These are phyloP conservation scores for Cebidichthys violaceus DNA, from an alignment of 2,113 vertebrate genomes.

Conservation along the genomic window DNA sequence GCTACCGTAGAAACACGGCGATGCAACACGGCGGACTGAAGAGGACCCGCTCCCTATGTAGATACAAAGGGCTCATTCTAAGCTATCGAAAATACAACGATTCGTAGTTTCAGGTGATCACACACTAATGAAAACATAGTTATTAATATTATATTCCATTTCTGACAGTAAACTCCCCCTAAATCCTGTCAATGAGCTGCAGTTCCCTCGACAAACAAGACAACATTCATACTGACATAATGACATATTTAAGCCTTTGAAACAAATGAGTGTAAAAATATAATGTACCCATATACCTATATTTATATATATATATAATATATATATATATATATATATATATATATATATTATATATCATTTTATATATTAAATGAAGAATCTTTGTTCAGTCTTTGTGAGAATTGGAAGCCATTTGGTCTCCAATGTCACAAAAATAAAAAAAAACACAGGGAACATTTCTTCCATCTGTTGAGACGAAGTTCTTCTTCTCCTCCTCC, in stretches of 20 bases:
- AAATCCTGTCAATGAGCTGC: not conserved
- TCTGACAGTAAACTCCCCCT: not conserved
- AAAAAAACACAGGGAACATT: slow-evolving; percentile 1
- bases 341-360: slow-evolving; percentile 49
- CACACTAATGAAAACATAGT: not conserved
- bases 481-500: slow-evolving; percentile 8
- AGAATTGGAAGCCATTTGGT: slow-evolving; percentile 43
- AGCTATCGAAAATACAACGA: not conserved
- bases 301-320: slow-evolving; percentile 45
- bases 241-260: slow-evolving; percentile 67
- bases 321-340: slow-evolving; percentile 48
- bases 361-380: slow-evolving; percentile 71
- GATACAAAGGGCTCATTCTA: not conserved
- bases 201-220: not conserved
- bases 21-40: no score
- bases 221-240: slow-evolving; percentile 43
- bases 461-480: slow-evolving; percentile 17
- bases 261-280: slow-evolving; percentile 77
- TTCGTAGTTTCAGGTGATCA: not conserved
- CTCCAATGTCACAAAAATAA: slow-evolving; percentile 30
- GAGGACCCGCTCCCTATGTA: not conserved
- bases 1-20: not conserved
- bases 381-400: slow-evolving; percentile 59
- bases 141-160: not conserved
- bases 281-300: slow-evolving; percentile 76